Conservation (phyloP, 2,888 invertebrate genomes). For the Limnephilus marmoratus region DNA sequence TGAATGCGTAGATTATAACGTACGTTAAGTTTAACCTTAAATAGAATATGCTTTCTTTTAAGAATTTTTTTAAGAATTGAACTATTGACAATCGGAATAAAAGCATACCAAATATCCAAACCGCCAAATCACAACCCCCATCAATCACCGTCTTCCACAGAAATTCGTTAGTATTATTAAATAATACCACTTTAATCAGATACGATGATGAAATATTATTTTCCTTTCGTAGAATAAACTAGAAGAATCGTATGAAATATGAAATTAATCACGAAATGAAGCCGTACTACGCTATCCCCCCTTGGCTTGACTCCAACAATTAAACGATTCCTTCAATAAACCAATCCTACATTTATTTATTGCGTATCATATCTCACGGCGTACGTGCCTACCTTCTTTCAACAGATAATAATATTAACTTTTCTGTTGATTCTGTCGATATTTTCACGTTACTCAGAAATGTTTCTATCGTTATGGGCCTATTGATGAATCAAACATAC, state of each 20-base stretch:
- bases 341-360: neutral
- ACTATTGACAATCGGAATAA: too few relatives aligned
- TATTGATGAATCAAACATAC: too few relatives aligned
- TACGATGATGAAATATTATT: constrained; percentile 2
- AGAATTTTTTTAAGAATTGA: too few relatives aligned
- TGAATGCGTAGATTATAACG: too few relatives aligned
- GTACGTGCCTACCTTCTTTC: neutral
- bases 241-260: neutral
- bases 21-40: too few relatives aligned
- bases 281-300: neutral
- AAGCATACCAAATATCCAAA: too few relatives aligned
- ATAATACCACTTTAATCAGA: neutral
- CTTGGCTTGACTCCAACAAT: neutral
- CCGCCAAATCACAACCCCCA: neutral
- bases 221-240: neutral
- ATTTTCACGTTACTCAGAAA: neutral
- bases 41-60: too few relatives aligned
- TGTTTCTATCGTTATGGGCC: too few relatives aligned
- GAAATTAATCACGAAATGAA: constrained; percentile 7
- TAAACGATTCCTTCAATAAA: neutral
- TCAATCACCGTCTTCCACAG: neutral
- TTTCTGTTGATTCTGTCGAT: neutral
- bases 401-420: neutral
- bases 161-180: neutral
- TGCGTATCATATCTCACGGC: neutral